Conservation (phyloP, 2,888 invertebrate species). For the Eupithecia tripunctaria region DNA sequence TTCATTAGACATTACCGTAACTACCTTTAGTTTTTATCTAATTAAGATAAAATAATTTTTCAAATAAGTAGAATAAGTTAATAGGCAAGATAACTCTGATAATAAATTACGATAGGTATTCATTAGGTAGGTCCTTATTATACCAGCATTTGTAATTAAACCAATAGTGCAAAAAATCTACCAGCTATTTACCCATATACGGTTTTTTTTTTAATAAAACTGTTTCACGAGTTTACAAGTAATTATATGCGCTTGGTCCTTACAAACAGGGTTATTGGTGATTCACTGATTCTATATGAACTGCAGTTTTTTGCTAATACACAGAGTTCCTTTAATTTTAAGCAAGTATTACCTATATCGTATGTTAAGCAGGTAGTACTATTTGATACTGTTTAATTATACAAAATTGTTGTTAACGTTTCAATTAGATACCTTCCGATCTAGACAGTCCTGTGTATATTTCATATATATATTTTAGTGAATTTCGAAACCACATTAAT, state of each 20-base stretch:
- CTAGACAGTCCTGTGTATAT: not conserved
- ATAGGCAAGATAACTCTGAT: slow-evolving; percentile 27
- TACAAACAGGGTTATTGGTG: not conserved
- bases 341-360: not conserved
- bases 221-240: slow-evolving; percentile 19
- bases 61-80: slow-evolving; percentile 25
- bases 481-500: slow-evolving; percentile 4
- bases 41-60: slow-evolving; percentile 30
- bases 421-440: not conserved
- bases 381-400: not conserved
- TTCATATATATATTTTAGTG: not conserved
- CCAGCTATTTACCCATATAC: slow-evolving; percentile 29
- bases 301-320: not conserved
- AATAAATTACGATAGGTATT: slow-evolving; percentile 32
- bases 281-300: not conserved
- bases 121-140: slow-evolving; percentile 19
- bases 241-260: slow-evolving; percentile 14
- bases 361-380: not conserved
- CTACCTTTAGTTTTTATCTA: slow-evolving; percentile 15
- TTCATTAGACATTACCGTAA: slow-evolving; percentile 22
- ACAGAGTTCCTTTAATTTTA: not conserved
- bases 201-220: slow-evolving; percentile 27
- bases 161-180: slow-evolving; percentile 27
- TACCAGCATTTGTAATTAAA: slow-evolving; percentile 31
- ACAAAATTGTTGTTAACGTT: not conserved